Conservation (phyloP, 2,888 invertebrate species). For the Nephrotoma appendiculata region DNA sequence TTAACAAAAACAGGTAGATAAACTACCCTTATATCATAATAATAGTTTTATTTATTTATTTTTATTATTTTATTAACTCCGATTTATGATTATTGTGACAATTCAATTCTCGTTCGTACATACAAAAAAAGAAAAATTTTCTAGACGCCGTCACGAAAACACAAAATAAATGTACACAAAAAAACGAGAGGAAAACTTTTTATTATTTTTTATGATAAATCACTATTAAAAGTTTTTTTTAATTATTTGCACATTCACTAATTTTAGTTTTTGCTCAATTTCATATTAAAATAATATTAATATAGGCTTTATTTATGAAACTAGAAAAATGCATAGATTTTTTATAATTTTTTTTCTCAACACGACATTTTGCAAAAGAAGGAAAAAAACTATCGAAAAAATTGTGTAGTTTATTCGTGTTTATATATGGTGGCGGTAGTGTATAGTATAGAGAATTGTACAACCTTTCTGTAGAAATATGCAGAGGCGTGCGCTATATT, state of each 20-base stretch:
- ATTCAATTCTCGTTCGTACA: not conserved
- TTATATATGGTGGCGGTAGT: not conserved
- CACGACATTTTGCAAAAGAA: not conserved
- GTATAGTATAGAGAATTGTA: not conserved
- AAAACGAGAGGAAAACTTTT: not conserved
- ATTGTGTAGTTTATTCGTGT: not conserved
- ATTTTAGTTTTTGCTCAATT: not conserved
- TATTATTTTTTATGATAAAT: not conserved
- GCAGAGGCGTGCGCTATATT: not conserved
- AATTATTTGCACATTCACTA: not conserved
- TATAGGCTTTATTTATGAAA: not conserved
- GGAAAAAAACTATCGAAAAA: not conserved
- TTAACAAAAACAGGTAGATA: not conserved
- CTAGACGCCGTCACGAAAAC: slow-evolving; percentile 3
- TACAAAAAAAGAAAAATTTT: not conserved
- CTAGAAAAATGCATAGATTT: not conserved
- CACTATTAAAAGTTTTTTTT: not conserved
- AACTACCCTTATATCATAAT: not conserved
- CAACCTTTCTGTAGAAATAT: not conserved
- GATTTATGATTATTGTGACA: not conserved
- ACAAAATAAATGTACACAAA: not conserved
- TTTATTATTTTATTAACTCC: not conserved
- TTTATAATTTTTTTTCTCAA: not conserved
- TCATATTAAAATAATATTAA: not conserved
- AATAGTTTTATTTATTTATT: not conserved